phyloP scores from a whole-genome alignment of 2,797 vertebrate species.

The Syncerus caffer region DNA sequence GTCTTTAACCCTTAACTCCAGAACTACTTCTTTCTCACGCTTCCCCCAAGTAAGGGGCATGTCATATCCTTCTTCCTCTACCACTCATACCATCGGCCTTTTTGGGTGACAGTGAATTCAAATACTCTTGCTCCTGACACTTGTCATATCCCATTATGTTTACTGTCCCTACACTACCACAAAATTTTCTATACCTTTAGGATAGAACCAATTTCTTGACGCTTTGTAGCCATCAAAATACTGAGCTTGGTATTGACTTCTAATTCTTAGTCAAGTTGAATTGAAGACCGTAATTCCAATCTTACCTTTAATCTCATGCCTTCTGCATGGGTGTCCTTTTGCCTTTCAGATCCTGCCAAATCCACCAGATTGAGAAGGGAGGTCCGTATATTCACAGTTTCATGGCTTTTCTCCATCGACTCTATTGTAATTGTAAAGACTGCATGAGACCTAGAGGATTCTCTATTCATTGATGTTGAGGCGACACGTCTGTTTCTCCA shows the following conservation, averaged over 20 bases:
- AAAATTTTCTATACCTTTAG: neutral
- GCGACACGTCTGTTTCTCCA: slow-evolving; percentile 96
- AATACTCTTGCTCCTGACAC: neutral
- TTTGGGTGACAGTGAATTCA: neutral
- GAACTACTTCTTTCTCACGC: neutral
- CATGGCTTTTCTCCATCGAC: slow-evolving; percentile 92
- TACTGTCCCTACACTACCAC: neutral
- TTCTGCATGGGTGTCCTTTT: slow-evolving; percentile 94
- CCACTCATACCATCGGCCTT: neutral
- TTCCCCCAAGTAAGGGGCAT: neutral
- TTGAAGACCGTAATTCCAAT: neutral
- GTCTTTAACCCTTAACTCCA: neutral
- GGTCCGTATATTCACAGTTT: slow-evolving; percentile 92
- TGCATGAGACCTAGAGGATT: slow-evolving; percentile 96
- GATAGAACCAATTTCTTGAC: neutral
- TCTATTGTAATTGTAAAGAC: slow-evolving; percentile 95
- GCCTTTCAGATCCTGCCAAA: slow-evolving; percentile 95
- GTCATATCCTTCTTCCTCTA: neutral
- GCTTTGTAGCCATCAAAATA: neutral
- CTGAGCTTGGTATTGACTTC: neutral
- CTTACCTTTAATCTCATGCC: slow-evolving; percentile 93
- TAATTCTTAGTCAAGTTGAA: neutral
- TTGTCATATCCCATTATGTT: neutral
- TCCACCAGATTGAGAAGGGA: slow-evolving; percentile 96
- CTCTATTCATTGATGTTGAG: slow-evolving; percentile 97